Conservation (phyloP, 2,113 vertebrate genomes). For the Conger conger region DNA sequence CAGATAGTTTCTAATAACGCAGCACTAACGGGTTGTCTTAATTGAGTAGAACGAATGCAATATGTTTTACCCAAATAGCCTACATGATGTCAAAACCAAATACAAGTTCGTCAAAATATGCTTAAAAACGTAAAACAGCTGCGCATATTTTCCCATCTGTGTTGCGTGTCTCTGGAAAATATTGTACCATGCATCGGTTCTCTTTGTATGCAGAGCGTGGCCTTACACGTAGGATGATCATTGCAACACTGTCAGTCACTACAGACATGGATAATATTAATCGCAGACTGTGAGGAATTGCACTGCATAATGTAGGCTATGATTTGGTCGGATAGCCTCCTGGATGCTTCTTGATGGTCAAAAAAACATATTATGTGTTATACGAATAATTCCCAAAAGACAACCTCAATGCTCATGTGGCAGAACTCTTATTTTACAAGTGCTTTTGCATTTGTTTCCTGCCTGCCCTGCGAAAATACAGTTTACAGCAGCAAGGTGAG, state of each 20-base stretch:
- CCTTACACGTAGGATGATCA: not conserved
- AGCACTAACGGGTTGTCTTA: not conserved
- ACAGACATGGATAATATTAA: not conserved
- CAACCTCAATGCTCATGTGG: not conserved
- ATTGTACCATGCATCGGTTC: not conserved
- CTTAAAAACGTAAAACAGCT: too few relatives aligned
- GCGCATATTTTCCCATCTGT: not conserved
- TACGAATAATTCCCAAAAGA: too few relatives aligned
- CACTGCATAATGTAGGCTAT: not conserved
- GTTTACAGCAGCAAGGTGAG: not conserved
- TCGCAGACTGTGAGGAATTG: not conserved
- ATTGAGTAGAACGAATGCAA: not conserved
- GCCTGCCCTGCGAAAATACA: too few relatives aligned
- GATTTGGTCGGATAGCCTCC: too few relatives aligned
- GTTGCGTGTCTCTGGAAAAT: not conserved
- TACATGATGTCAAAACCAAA: too few relatives aligned
- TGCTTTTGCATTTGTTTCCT: too few relatives aligned
- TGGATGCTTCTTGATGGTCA: too few relatives aligned
- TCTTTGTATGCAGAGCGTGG: not conserved
- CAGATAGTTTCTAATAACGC: not conserved
- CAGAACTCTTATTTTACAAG: too few relatives aligned
- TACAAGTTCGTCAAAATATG: too few relatives aligned
- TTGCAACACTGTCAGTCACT: not conserved
- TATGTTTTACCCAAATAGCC: too few relatives aligned
- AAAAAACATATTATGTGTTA: too few relatives aligned